Evolutionary conservation across 2,888 invertebrate genomes (phyloP).

Genomic region (Temnothorax ravouxi): DNA sequence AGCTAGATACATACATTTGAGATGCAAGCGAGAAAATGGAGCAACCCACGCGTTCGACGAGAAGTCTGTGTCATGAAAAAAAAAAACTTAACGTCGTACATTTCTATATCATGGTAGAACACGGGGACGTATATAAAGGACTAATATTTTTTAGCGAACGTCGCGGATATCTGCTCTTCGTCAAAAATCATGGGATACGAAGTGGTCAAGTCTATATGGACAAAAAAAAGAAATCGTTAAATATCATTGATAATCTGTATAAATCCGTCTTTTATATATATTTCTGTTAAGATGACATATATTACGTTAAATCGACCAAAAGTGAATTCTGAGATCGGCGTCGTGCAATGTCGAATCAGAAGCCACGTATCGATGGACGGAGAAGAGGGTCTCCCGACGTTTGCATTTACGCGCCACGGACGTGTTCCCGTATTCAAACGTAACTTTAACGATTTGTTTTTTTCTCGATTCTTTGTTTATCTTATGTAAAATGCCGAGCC

Average conservation of each 20-base stretch:
- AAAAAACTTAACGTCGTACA: constrained; percentile 73
- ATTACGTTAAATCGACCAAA: constrained; percentile 2
- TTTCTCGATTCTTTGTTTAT: constrained; percentile 49
- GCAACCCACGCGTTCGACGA: constrained; percentile 64
- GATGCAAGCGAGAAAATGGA: constrained; percentile 64
- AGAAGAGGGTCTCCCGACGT: constrained; percentile 73
- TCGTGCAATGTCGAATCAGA: constrained; percentile 10
- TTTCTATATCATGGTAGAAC: constrained; percentile 75
- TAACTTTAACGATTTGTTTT: constrained; percentile 57
- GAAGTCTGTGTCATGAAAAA: constrained; percentile 67
- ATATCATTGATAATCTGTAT: constrained; percentile 5
- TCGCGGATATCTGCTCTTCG: constrained; percentile 71
- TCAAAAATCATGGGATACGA: constrained; percentile 55
- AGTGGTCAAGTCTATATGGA: constrained; percentile 1
- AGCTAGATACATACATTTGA: constrained; percentile 81
- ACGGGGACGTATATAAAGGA: constrained; percentile 70
- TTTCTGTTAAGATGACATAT: constrained; percentile 30
- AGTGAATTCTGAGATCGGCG: background rate
- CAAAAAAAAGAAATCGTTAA: constrained; percentile 2
- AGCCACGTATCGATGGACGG: constrained; percentile 57
- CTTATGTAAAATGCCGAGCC: constrained; percentile 75
- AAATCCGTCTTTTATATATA: constrained; percentile 16
- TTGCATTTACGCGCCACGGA: constrained; percentile 78
- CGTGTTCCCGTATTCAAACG: constrained; percentile 77
- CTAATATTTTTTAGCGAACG: constrained; percentile 69